phyloP scores from a whole-genome alignment of 2,797 vertebrate genomes.

The Trachurus trachurus region DNA sequence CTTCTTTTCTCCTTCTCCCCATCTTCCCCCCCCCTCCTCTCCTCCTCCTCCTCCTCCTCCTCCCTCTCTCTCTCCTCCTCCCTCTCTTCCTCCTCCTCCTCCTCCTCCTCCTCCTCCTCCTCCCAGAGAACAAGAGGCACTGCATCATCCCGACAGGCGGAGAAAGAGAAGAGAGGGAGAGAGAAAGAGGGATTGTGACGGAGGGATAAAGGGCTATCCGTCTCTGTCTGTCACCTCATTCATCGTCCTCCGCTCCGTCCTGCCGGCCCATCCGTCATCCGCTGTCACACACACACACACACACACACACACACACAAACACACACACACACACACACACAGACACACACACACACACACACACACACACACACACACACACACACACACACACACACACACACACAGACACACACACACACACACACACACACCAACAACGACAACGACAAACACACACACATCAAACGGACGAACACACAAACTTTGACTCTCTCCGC shows the following conservation, averaged over 20 bases:
- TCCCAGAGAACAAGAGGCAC: conserved; percentile 92
- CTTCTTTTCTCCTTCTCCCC: no score
- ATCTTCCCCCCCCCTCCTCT: no score
- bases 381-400: conserved; percentile 82
- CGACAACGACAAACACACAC: conserved; percentile 26
- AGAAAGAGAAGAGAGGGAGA: conserved; percentile 82
- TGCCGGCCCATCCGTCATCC: conserved; percentile 95
- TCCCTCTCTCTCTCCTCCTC: no score
- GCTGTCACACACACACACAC: conserved; percentile 92
- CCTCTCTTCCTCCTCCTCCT: conserved; percentile 48
- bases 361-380: conserved; percentile 86
- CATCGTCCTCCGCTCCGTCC: conserved; percentile 93
- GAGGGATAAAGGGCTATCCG: conserved; percentile 96
- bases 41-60: no score
- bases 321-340: conserved; percentile 53
- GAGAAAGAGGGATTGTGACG: conserved; percentile 90
- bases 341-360: conserved; percentile 47
- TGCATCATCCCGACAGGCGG: conserved; percentile 98
- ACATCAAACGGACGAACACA: conserved; percentile 56
- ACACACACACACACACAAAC: conserved; percentile 65
- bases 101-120: conserved; percentile 67
- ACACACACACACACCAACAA: conserved; percentile 64
- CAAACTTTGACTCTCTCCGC: conserved; percentile 54
- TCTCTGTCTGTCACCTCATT: conserved; percentile 97
- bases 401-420: conserved; percentile 29